These are phyloP conservation scores for Anniella stebbinsi DNA, from an alignment of 2,797 vertebrate genomes.

Conservation along the genomic window DNA sequence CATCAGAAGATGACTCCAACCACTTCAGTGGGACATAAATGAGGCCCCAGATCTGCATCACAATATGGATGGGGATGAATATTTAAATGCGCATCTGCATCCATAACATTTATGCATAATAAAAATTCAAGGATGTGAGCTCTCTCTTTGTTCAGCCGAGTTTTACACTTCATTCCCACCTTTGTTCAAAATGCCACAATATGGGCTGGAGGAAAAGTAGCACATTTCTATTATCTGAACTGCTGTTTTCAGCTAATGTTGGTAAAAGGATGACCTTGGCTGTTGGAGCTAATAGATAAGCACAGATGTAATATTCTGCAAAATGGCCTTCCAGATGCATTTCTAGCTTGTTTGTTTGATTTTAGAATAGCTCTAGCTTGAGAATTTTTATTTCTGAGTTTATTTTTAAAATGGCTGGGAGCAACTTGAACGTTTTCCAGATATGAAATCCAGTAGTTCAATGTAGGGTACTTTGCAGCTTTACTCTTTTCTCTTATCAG, in stretches of 20 bases:
- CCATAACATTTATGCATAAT: too few relatives aligned
- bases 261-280: not conserved
- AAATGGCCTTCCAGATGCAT: not conserved
- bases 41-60: too few relatives aligned
- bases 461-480: not conserved
- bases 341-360: not conserved
- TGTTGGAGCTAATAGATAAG: not conserved
- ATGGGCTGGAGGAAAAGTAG: not conserved
- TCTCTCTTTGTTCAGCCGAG: not conserved
- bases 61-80: not conserved
- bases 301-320: not conserved
- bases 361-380: not conserved
- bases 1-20: too few relatives aligned
- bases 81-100: not conserved
- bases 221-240: not conserved
- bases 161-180: not conserved
- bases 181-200: constrained; percentile 10
- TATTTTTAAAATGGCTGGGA: not conserved
- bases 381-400: not conserved
- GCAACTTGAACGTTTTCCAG: not conserved
- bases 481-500: not conserved
- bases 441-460: not conserved
- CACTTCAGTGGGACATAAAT: too few relatives aligned
- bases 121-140: not conserved
- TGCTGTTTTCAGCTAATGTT: not conserved